Evolutionary conservation across 2,797 vertebrate genomes (phyloP).

Genomic region (Manis pentadactyla): DNA sequence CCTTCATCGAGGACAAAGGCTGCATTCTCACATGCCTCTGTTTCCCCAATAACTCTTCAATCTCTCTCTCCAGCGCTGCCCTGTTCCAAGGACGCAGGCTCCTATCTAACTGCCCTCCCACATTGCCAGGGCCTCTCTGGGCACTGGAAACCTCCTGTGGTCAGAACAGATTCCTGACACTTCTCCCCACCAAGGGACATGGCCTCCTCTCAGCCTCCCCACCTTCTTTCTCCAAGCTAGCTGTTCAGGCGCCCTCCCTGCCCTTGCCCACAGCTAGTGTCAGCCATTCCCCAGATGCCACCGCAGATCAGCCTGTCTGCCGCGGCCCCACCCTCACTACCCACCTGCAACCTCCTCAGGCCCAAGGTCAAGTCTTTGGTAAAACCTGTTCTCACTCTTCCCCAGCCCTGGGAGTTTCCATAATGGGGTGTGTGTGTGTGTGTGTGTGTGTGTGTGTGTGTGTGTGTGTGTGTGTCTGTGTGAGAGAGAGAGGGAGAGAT

Average conservation of each 20-base stretch:
- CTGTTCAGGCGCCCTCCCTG: background rate
- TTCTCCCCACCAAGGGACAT: background rate
- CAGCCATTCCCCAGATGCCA: too few relatives aligned
- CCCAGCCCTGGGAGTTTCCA: background rate
- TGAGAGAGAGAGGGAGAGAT: background rate
- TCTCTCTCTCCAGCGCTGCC: background rate
- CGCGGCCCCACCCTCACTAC: too few relatives aligned
- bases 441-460: background rate
- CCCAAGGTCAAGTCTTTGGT: background rate
- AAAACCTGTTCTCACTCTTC: background rate
- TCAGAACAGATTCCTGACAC: background rate
- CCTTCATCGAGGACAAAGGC: background rate
- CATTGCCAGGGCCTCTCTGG: background rate
- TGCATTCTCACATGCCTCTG: too few relatives aligned
- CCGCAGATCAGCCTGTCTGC: too few relatives aligned
- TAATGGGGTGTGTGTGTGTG: background rate
- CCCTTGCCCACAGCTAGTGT: too few relatives aligned
- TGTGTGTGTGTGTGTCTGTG: background rate
- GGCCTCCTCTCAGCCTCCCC: background rate
- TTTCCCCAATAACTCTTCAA: background rate
- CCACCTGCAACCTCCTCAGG: too few relatives aligned
- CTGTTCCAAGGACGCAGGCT: background rate
- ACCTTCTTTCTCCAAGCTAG: background rate
- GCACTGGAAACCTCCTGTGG: background rate
- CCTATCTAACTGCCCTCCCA: background rate